Evolutionary conservation across 2,888 invertebrate species (phyloP), one percentile per base, ranked within the genome.

Genomic region (Pandemis heparana): DNA sequence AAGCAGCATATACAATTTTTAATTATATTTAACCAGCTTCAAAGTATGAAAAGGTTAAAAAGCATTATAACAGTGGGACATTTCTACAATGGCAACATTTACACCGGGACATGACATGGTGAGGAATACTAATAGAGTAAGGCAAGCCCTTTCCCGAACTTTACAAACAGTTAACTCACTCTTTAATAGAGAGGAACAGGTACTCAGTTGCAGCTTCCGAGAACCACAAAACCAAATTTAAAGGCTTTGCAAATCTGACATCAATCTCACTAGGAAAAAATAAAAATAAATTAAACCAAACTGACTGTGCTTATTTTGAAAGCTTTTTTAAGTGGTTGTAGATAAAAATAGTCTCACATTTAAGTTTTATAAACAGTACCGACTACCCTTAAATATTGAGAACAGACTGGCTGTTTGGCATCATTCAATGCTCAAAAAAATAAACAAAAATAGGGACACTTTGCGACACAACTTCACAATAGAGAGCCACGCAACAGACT

Each of bases 261-360:
- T 85, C 82, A 87, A 87, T 77, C 79, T 81, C 85, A 87, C 87
- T 83, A 85, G 75, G 80, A 79, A 82, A 84, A 87, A 85, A 85
- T 85, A 83, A 83, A 80, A 75, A 77, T 77, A 77, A 75, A 77
- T 76, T 78, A 71, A 70, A 70, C 60, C 39, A 74, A 65, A 71
- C 69, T 41, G 41, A 64, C 12, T 61, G 53, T 51, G 16, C 41
- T 66, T 18, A 18, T 23, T 46, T 12, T n/a, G 59, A 43, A 63
- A 18, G 43, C 8, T 23, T 65, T 48, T 43, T 16, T 63, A 46
- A 46, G 32, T 32, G 46, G 23, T 46, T 63, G 38, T 62, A 53
- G 4, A 18, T 18, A 53, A 18, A 51, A 14, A 51, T 70, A 64
- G 14, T 32, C 38, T 53, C 43, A 51, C n/a, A 72, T 53, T 53